Percentiles rank a stretch among this genome's conserved stretches.
Conservation (phyloP, 2,888 invertebrate species). For the Apodemia duryi region DNA sequence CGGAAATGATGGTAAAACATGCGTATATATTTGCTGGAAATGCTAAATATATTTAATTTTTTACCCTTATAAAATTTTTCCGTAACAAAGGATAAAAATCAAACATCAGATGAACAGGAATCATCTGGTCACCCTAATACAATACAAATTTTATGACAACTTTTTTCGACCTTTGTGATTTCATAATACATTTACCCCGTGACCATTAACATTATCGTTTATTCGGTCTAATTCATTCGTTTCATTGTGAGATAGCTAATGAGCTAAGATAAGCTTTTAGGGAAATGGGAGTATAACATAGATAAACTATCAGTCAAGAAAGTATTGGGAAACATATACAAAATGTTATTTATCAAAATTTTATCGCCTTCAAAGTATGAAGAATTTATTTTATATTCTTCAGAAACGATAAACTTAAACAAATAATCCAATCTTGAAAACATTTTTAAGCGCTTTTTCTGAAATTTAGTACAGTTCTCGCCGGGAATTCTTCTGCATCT, state of each 20-base stretch:
- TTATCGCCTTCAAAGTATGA: too few relatives aligned
- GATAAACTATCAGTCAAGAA: neutral
- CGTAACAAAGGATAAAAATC: too few relatives aligned
- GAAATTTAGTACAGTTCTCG: too few relatives aligned
- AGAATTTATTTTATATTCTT: too few relatives aligned
- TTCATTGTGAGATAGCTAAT: neutral
- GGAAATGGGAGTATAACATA: neutral
- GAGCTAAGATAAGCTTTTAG: slow-evolving; percentile 4
- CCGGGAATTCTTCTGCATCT: too few relatives aligned
- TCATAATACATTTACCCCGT: neutral
- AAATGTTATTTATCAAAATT: too few relatives aligned
- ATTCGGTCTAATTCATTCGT: neutral
- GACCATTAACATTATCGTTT: slow-evolving; percentile 3
- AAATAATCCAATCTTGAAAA: too few relatives aligned
- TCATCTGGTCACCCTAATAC: neutral
- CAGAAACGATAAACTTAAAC: too few relatives aligned
- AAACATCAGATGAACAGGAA: neutral
- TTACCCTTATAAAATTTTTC: too few relatives aligned
- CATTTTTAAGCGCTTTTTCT: too few relatives aligned
- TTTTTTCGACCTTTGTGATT: neutral
- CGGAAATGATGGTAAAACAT: neutral
- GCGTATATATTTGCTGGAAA: neutral
- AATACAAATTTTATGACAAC: neutral
- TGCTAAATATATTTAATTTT: too few relatives aligned
- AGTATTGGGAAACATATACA: too few relatives aligned